Evolutionary conservation across 2,113 vertebrate genomes (phyloP).

Genomic region (Crocuta crocuta): DNA sequence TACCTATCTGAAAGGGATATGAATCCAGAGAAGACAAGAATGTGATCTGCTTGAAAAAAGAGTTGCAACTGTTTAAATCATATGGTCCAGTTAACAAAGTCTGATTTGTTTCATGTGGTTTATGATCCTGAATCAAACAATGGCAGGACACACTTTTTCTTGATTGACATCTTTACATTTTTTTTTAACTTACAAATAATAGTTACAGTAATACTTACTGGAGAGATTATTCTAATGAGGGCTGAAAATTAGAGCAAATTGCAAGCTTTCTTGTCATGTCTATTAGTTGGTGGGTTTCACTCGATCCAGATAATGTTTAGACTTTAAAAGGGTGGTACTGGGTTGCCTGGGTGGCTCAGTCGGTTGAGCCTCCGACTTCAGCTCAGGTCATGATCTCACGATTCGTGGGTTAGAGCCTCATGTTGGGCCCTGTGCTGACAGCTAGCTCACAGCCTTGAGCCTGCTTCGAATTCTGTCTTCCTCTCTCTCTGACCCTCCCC

Average conservation of each 20-base stretch:
- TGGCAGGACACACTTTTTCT: neutral
- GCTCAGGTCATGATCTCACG: no score
- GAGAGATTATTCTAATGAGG: neutral
- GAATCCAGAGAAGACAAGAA: slow-evolving; percentile 10
- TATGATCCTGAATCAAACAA: slow-evolving; percentile 19
- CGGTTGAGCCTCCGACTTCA: no score
- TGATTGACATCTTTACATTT: neutral
- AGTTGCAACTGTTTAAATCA: neutral
- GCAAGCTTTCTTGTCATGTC: neutral
- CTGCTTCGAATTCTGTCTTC: no score
- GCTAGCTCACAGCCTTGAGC: no score
- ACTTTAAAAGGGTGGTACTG: neutral
- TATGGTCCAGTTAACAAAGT: neutral
- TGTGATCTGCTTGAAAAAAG: slow-evolving; percentile 6
- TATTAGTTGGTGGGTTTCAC: neutral
- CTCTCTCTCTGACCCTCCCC: no score
- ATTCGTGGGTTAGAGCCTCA: no score
- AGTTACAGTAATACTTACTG: neutral
- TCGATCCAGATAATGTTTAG: neutral
- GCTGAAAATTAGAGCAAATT: neutral
- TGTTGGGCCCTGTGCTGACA: no score
- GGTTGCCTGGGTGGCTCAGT: no score
- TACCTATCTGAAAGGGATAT: slow-evolving; percentile 45
- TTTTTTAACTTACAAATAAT: neutral
- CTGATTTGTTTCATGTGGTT: neutral